Evolutionary conservation across 1,140 invertebrate genomes (phyloP), one percentile per base, ranked within the genome.

Genomic region (Sarcophaga bullata): DNA sequence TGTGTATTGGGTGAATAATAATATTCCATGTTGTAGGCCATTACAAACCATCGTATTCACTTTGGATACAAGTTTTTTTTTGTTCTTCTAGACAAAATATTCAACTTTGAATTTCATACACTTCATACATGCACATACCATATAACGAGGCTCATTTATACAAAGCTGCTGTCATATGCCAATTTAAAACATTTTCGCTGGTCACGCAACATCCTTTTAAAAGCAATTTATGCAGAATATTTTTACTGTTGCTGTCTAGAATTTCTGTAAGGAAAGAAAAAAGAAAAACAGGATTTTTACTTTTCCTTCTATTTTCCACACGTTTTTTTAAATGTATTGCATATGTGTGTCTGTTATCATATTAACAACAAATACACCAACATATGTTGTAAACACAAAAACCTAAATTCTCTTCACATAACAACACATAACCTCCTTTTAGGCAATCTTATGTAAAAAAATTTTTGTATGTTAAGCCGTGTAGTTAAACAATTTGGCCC

Each of bases 141-240:
- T 7, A 58, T n/a, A n/a, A n/a, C n/a, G n/a, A n/a, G n/a, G n/a
- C n/a, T n/a, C n/a, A n/a, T n/a, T n/a, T n/a, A n/a, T n/a, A n/a
- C 4, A 37, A 37, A 37, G 25, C 25, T 37, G 48, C n/a, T 78
- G 75, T 78, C 75, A 78, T 78, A 52, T 78, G 75, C n/a, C 75
- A 78, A 78, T 78, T 78, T 78, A n/a, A 46, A 50, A 50, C n/a
- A 52, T 49, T 68, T 68, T 78, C 49, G 75, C 48, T 78, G 75
- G n/a, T 78, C 75, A 78, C 8, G 48, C 8, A 11, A 48, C 75
- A 52, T 78, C 75, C 75, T 78, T 78, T 78, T 50, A 78, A 78
- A 78, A 52, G 75, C 50, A 48, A 78, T 50, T 78, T 78, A 78
- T 50, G 75, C 19, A 76, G 46, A 78, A 78, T 68, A 19, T 68